Evolutionary conservation across 2,888 invertebrate genomes (phyloP), one percentile per base, ranked within the genome.

Genomic region (Cheilosia pagana): DNA sequence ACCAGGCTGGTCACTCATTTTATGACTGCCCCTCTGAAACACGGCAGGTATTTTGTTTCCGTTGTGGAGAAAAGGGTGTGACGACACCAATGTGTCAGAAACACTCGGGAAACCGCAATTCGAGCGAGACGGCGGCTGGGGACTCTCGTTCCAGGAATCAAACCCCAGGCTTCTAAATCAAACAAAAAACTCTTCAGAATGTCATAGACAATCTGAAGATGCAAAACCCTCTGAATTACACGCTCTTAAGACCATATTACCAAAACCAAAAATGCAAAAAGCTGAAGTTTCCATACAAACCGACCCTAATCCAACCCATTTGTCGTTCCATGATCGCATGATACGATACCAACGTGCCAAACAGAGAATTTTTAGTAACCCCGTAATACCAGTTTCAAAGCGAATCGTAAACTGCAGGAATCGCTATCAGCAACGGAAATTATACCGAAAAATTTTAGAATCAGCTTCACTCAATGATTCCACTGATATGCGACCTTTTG

Each of bases 191-290:
- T 25, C 77, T 45, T 45, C 8, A 45, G 45, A 8, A 8, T 7
- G 45, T 45, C 45, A 45, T 45, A 45, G 45, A 45, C 45, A 16
- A 45, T 45, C 45, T 45, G 45, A 45, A 45, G 45, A 45, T 16
- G 14, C 45, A 45, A 45, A 45, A 45, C 16, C n/a, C 45, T n/a
- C 45, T 2, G 16, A 16, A 19, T 16, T 16, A 45, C 45, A 16
- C 0, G 7, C 16, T 45, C 0, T 45, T 6, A 45, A 45, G 16
- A 45, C 45, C 19, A 45, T 45, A 6, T 16, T 45, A 16, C 7
- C 16, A 19, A 45, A 16, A 16, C 45, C 45, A 7, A 16, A n/a
- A 19, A 3, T 19, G 7, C 4, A 45, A 1, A 45, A 16, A 16
- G 45, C 19, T 19, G 7, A n/a, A 5, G 2, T 7, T 16, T 45